Base-by-base conservation (phyloP, 2,797 vertebrate genomes). In the Chrysocyon brachyurus region DNA sequence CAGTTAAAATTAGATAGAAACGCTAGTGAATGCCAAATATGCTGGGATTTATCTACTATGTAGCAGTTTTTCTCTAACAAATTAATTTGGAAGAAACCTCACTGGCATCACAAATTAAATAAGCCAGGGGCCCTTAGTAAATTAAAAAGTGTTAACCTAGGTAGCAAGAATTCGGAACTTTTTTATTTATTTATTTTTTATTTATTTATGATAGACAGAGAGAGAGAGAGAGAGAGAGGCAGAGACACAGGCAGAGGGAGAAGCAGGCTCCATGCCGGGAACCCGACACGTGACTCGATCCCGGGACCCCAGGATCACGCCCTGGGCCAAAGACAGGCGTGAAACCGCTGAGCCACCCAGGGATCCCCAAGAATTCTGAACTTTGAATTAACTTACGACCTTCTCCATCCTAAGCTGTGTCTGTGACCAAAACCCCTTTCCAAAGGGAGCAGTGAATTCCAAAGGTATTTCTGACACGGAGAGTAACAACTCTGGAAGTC, bases 61-160 rank as follows among this genome's bases (percentile, higher is more conserved):
- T 49, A 87, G 63, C 33, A 63, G 90, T 89, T 72, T 84, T 78
- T 59, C 68, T 91, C 54, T 84, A 85, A 59, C 40, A 77, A 61
- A 88, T 19, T 88, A 87, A 81, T 70, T 17, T 36, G 77, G 49
- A 84, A 89, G 16, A 90, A 85, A 79, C 66, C 63, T 72, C 81
- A 57, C 1, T 46, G 15, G 61, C 33, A 83, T 15, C 56, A 89
- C 56, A 63, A 85, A 93, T 68, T 84, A 84, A 95, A 66, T 72
- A 61, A 63, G 49, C 28, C 33, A 64, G 84, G 63, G 63, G 16
- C 21, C 54, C 49, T 82, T 28, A 31, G 75, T 52, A 73, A 81
- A 87, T 72, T 87, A 81, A 61, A 15, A 56, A 61, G 5, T n/a
- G 12, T 73, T 88, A 54, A 61, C 21, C 10, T 56, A 89, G 16